Evolutionary conservation across 2,113 vertebrate genomes (phyloP).

Genomic region (Bombycilla garrulus): DNA sequence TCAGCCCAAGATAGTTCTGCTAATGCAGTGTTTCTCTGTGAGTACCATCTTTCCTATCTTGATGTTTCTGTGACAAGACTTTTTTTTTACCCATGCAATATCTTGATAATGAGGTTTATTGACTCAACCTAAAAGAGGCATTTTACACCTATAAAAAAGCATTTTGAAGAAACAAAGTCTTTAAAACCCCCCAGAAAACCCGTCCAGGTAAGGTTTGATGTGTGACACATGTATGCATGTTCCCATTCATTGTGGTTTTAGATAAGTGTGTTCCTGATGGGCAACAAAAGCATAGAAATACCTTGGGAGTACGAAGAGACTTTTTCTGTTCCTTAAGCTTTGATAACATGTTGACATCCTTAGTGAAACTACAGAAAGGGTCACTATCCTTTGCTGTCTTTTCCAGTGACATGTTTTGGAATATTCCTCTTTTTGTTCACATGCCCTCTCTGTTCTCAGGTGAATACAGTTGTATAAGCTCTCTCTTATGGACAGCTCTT

Average conservation of each 20-base stretch:
- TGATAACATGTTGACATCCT: neutral
- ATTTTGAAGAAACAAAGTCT: neutral
- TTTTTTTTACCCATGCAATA: neutral
- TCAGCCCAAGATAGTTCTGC: neutral
- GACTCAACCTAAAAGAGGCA: neutral
- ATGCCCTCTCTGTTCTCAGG: conserved; percentile 5
- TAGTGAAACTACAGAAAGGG: conserved; percentile 5
- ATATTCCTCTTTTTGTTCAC: conserved; percentile 7
- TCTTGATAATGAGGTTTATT: neutral
- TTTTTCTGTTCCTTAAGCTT: conserved; percentile 20
- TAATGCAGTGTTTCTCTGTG: neutral
- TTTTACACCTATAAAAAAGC: neutral
- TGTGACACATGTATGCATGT: neutral
- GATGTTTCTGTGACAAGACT: neutral
- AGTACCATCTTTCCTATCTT: neutral
- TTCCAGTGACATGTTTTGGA: neutral
- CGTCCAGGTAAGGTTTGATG: neutral
- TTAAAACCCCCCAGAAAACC: neutral
- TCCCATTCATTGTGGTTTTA: neutral
- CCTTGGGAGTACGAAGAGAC: neutral
- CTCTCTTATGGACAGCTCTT: neutral
- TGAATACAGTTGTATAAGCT: neutral
- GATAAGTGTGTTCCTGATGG: neutral
- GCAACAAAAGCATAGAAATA: neutral
- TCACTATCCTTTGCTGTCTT: conserved; percentile 26